phyloP scores from a whole-genome alignment of 2,797 vertebrate genomes.

The Molossus molossus region DNA sequence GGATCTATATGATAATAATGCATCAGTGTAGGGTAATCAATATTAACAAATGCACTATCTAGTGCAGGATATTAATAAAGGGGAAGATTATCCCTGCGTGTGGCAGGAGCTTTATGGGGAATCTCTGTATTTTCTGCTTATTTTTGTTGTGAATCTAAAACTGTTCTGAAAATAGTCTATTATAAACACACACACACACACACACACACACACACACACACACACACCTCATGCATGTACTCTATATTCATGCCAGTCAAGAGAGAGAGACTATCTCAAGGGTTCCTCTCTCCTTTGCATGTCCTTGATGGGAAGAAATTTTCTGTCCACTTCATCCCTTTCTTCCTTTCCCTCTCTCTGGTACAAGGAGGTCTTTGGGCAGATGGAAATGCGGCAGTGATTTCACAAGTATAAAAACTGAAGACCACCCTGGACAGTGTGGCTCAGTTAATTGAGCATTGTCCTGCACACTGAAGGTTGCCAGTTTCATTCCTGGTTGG shows the following conservation, averaged over 20 bases:
- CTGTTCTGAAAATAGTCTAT: not conserved
- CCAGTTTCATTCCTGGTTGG: not conserved
- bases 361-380: not conserved
- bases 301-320: slow-evolving; percentile 43
- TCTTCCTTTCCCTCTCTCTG: not conserved
- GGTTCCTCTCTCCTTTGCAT: not conserved
- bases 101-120: too few species aligned
- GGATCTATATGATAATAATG: accelerated
- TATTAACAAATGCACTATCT: not conserved
- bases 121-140: not conserved
- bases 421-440: not conserved
- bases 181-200: not conserved
- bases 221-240: too few species aligned
- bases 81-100: not conserved
- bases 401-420: not conserved
- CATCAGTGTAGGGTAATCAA: accelerated
- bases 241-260: not conserved
- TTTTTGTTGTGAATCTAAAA: not conserved
- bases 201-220: too few species aligned
- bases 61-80: too few species aligned
- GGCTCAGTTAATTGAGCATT: not conserved
- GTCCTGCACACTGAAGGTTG: not conserved
- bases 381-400: not conserved
- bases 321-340: not conserved
- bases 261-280: not conserved